A percentile compares a stretch with the other conserved stretches of the same genome.
Conservation (phyloP, 2,113 vertebrate genomes). For the Hippotragus niger region DNA sequence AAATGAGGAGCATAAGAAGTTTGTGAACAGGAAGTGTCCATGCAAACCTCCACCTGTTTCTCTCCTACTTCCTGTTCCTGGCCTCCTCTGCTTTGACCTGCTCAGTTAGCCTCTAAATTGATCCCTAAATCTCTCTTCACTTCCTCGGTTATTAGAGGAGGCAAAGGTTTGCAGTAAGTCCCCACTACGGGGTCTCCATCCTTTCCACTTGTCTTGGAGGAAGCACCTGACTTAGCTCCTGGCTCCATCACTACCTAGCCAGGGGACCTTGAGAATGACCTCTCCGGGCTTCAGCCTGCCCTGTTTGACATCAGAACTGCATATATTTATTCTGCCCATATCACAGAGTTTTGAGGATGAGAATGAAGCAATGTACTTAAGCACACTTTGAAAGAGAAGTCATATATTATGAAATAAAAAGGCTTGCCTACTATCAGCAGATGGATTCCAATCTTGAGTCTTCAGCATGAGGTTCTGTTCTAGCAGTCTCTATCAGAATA, state of each 20-base stretch:
- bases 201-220: background rate
- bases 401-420: background rate
- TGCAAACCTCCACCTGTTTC: constrained; percentile 44
- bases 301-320: background rate
- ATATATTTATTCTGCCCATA: background rate
- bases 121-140: background rate
- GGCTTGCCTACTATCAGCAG: background rate
- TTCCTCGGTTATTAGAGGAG: background rate
- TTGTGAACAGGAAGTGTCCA: constrained; percentile 67
- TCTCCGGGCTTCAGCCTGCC: background rate
- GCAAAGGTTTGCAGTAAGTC: background rate
- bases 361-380: background rate
- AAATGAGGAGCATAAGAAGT: constrained; percentile 68
- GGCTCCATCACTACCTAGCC: background rate
- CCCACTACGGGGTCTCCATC: rapidly evolving
- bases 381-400: background rate
- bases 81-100: background rate
- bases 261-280: background rate
- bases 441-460: background rate
- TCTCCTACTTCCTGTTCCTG: background rate
- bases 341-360: background rate
- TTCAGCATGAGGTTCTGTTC: background rate
- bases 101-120: background rate
- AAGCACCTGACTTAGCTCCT: background rate
- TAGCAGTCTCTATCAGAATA: background rate